Base-by-base conservation (phyloP, 2,797 vertebrate genomes). In the Xenentodon cancila region DNA sequence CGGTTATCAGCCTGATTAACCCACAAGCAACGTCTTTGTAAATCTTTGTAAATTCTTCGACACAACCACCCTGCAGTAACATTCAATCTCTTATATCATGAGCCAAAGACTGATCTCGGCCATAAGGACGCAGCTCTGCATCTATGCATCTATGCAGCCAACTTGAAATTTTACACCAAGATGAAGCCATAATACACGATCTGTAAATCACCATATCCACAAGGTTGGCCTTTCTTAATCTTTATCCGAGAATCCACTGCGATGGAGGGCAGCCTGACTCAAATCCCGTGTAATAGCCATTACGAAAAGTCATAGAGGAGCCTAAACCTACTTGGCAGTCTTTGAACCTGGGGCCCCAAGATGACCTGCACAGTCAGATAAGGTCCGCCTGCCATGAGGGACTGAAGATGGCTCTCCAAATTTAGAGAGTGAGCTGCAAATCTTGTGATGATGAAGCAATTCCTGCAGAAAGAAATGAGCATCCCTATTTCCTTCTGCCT, bases 391-490 rank as follows among this genome's bases (percentile, higher is more conserved):
- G 64, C 47, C 65, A 66, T 68, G 42, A 43, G 73, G 65, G 71
- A 69, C 65, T 63, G 68, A 53, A 75, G 66, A 76, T 72, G 66
- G 61, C 59, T 82, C 69, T 68, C 55, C 68, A 71, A 83, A 88
- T 67, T 76, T 27, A 71, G 34, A 71, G 34, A 63, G 43, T 54
- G 75, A 71, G 67, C 80, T 69, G 57, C 59, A 75, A 68, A 80
- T 79, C 68, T 66, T 74, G 61, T 73, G 66, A 88, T 88, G 82
- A 89, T 87, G 71, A 86, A 87, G 82, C 83, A 89, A 21, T 85
- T 87, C 73, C 71, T 66, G 74, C 79, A 82, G 70, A 73, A 73
- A 56, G 54, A 49, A 57, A 25, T 66, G 64, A 81, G 73, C 77
- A 75, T 84, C 78, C 58, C 69, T 62, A 21, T 57, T 53, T 54